A percentile compares a stretch with the other conserved stretches of the same genome.
These are phyloP conservation scores for Crambe crambe DNA, from an alignment of 37 sponge, comb jelly and placozoan genomes.

Conservation along the genomic window DNA sequence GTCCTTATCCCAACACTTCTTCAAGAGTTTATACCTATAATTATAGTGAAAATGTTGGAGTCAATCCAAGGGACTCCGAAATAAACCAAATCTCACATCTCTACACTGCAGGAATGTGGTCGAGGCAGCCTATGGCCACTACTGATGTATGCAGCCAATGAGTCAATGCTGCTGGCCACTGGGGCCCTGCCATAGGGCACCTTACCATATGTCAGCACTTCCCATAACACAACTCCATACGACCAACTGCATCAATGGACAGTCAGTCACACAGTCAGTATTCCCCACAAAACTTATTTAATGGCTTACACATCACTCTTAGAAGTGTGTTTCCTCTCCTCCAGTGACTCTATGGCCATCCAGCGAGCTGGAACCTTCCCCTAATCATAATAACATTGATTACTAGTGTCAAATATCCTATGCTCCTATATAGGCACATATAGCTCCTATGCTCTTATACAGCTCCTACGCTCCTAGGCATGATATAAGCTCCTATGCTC, in stretches of 20 bases:
- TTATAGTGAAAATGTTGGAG: background rate
- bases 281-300: background rate
- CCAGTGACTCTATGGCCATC: constrained; percentile 86
- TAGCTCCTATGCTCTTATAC: too few relatives aligned
- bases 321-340: constrained; percentile 53
- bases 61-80: background rate
- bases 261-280: too few relatives aligned
- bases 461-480: too few relatives aligned
- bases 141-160: constrained; percentile 35
- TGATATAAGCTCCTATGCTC: too few relatives aligned
- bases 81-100: constrained; percentile 44
- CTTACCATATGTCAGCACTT: constrained; percentile 65
- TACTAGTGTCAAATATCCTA: too few relatives aligned
- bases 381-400: background rate
- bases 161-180: constrained; percentile 40
- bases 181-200: constrained; percentile 33
- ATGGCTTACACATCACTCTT: constrained; percentile 81
- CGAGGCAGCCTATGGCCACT: constrained; percentile 47
- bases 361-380: constrained; percentile 76
- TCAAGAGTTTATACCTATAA: constrained; percentile 51
- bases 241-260: constrained; percentile 66
- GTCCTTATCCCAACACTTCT: constrained; percentile 47
- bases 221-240: constrained; percentile 74
- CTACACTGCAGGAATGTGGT: constrained; percentile 45
- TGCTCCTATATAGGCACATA: too few relatives aligned